A percentile compares a stretch with the other conserved stretches of the same genome.
Conservation (phyloP, 2,797 vertebrate species). For the Mus caroli region DNA sequence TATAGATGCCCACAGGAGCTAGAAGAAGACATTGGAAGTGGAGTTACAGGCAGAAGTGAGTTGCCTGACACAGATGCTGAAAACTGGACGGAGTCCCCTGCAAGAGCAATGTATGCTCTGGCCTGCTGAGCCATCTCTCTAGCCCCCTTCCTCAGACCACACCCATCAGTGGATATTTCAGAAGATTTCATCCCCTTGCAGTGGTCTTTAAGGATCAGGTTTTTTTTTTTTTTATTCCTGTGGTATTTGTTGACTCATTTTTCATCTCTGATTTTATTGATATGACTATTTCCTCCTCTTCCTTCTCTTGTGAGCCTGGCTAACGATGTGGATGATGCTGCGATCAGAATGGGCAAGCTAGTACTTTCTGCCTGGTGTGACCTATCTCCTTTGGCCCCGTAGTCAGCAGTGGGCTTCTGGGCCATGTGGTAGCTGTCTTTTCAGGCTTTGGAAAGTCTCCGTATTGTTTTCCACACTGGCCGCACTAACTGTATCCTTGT, state of each 20-base stretch:
- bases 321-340: neutral
- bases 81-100: neutral
- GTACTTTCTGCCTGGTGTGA: neutral
- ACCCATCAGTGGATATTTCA: neutral
- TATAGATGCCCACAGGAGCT: neutral
- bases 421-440: neutral
- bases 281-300: neutral
- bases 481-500: neutral
- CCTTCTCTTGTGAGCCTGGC: neutral
- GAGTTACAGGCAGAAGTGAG: neutral
- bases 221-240: neutral
- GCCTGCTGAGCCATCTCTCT: neutral
- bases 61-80: too few relatives aligned
- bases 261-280: slow-evolving; percentile 13
- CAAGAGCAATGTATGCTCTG: neutral
- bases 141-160: neutral
- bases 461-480: neutral
- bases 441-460: neutral
- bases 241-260: neutral
- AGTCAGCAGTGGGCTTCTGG: neutral
- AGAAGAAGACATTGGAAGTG: neutral
- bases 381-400: neutral
- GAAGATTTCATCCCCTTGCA: neutral
- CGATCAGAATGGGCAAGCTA: neutral
- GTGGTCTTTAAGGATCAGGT: neutral